phyloP scores from a whole-genome alignment of 2,888 invertebrate genomes.

The Himalopsyche tibetana region DNA sequence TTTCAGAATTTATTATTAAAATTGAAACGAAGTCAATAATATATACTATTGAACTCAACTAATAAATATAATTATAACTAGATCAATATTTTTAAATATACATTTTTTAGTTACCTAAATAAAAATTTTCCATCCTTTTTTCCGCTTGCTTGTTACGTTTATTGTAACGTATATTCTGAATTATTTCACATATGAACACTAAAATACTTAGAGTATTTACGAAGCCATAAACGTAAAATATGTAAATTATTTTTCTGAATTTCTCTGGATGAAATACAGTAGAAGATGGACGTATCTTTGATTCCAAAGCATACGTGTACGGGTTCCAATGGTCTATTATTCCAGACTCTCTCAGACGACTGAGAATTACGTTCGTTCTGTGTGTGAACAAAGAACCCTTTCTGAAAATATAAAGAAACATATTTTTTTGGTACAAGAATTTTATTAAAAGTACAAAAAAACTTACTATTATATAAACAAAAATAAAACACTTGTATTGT shows the following conservation, averaged over 20 bases:
- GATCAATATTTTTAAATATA: no score
- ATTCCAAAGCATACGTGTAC: background rate
- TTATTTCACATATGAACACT: conserved; percentile 48
- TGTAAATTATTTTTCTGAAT: conserved; percentile 46
- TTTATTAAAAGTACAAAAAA: no score
- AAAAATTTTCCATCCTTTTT: no score
- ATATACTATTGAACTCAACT: no score
- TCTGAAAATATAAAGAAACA: conserved; percentile 46
- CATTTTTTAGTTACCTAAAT: no score
- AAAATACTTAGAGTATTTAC: conserved; percentile 44
- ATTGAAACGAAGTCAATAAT: no score
- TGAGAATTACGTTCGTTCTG: conserved; percentile 51
- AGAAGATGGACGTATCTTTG: conserved; percentile 8
- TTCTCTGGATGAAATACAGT: conserved; percentile 46
- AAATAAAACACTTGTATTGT: no score
- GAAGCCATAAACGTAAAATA: conserved; percentile 50
- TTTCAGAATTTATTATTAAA: no score
- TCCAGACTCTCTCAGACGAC: conserved; percentile 50
- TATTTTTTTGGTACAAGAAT: no score
- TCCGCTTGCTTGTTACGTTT: background rate
- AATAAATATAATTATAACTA: no score
- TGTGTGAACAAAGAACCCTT: conserved; percentile 55
- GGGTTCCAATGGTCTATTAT: conserved; percentile 52
- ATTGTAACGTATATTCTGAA: background rate
- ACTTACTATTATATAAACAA: no score